A percentile compares a stretch with the other conserved stretches of the same genome.
Conservation (phyloP, 1,140 invertebrate species). For the Centruroides vittatus region DNA sequence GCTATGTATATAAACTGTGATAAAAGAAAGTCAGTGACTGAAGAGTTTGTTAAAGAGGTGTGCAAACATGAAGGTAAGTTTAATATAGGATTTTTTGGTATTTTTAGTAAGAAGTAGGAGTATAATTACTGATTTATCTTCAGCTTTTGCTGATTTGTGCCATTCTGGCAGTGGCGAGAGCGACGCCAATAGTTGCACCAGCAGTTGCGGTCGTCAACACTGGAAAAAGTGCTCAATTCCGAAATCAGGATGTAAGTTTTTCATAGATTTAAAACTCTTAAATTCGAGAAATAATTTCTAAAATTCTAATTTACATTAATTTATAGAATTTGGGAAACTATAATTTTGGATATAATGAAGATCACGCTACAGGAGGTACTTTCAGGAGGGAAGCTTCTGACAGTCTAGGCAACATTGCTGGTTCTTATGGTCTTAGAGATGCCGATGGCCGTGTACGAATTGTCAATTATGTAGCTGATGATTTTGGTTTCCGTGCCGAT, state of each 20-base stretch:
- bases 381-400: constrained; percentile 19
- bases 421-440: constrained; percentile 22
- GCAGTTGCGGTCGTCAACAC: constrained; percentile 13
- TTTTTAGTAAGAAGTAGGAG: no score
- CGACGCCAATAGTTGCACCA: neutral
- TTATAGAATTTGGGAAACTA: constrained; percentile 20
- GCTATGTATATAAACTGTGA: no score
- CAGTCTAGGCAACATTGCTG: constrained; percentile 16
- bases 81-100: no score
- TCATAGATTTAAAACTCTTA: no score
- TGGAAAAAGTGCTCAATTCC: constrained; percentile 18
- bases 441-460: constrained; percentile 21
- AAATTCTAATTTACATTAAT: neutral
- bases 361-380: constrained; percentile 23
- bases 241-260: constrained; percentile 20
- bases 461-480: constrained; percentile 25
- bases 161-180: no score
- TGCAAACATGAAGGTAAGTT: no score
- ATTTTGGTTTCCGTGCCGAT: constrained; percentile 21
- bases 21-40: no score
- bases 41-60: no score
- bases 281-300: neutral
- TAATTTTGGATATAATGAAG: constrained; percentile 23
- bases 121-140: no score
- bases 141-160: no score